phyloP scores from a whole-genome alignment of 2,888 invertebrate species.

The Syritta pipiens region DNA sequence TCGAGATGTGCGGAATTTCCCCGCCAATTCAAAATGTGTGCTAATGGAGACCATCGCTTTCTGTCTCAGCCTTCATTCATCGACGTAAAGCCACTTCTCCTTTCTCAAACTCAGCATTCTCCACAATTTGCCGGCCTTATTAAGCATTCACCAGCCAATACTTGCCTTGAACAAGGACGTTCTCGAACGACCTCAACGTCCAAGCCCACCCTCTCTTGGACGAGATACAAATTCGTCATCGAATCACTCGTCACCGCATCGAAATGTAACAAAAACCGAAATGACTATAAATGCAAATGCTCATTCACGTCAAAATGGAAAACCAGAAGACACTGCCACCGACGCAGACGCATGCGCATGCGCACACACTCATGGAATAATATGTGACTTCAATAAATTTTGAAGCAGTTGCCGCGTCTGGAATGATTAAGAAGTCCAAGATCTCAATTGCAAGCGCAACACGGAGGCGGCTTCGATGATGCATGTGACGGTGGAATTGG shows the following conservation, averaged over 20 bases:
- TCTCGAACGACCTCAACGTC: constrained; percentile 12
- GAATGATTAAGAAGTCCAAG: constrained; percentile 56
- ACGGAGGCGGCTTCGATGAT: constrained; percentile 26
- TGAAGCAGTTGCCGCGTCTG: constrained; percentile 40
- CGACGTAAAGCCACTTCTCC: too few relatives aligned
- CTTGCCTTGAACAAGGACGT: constrained; percentile 49
- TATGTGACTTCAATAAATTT: constrained; percentile 56
- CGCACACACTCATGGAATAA: not conserved
- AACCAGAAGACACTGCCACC: not conserved
- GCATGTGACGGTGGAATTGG: constrained; percentile 26
- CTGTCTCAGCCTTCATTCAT: too few relatives aligned
- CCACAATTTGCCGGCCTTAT: too few relatives aligned
- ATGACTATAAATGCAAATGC: constrained; percentile 35
- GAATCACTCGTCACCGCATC: constrained; percentile 13
- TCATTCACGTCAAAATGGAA: constrained; percentile 3
- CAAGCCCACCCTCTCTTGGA: constrained; percentile 14
- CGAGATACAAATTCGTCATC: constrained; percentile 21
- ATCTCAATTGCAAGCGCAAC: constrained; percentile 41
- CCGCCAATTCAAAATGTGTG: too few relatives aligned
- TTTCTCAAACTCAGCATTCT: too few relatives aligned
- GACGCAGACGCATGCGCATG: not conserved
- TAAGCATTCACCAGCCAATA: too few relatives aligned
- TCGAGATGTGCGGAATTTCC: constrained; percentile 43
- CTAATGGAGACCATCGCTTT: too few relatives aligned
- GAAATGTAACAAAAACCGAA: constrained; percentile 30